Conservation (phyloP, 2,888 invertebrate genomes). For the Digitonthophagus gazella region DNA sequence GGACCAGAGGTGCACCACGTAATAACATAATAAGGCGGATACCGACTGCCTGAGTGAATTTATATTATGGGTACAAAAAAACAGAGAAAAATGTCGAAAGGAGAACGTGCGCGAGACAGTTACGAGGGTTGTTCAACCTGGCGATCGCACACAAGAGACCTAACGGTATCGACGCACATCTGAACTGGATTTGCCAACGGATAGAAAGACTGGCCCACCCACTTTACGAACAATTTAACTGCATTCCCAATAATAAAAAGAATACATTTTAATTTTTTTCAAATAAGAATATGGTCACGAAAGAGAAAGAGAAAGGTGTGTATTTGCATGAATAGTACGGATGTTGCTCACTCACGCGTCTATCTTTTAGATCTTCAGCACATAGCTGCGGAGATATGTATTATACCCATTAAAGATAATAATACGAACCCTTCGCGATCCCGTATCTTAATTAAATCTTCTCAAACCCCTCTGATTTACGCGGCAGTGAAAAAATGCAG, state of each 20-base stretch:
- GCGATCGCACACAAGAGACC: slow-evolving; percentile 30
- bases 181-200: slow-evolving; percentile 41
- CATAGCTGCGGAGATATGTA: background rate
- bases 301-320: background rate
- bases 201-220: slow-evolving; percentile 23
- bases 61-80: slow-evolving; percentile 26
- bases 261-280: background rate
- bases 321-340: background rate
- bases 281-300: too few relatives aligned
- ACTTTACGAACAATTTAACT: background rate
- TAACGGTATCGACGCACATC: slow-evolving; percentile 41
- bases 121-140: slow-evolving; percentile 48
- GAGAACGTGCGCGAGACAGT: slow-evolving; percentile 29
- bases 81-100: slow-evolving; percentile 19
- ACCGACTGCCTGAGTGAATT: slow-evolving; percentile 27
- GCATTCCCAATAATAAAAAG: background rate
- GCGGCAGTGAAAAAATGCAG: background rate
- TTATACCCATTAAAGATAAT: background rate
- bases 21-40: slow-evolving; percentile 43
- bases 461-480: background rate
- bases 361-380: background rate
- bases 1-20: slow-evolving; percentile 32
- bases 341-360: background rate
- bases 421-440: background rate
- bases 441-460: background rate